Base-by-base conservation (phyloP, 2,113 vertebrate species). In the Paramormyrops kingsleyae region DNA sequence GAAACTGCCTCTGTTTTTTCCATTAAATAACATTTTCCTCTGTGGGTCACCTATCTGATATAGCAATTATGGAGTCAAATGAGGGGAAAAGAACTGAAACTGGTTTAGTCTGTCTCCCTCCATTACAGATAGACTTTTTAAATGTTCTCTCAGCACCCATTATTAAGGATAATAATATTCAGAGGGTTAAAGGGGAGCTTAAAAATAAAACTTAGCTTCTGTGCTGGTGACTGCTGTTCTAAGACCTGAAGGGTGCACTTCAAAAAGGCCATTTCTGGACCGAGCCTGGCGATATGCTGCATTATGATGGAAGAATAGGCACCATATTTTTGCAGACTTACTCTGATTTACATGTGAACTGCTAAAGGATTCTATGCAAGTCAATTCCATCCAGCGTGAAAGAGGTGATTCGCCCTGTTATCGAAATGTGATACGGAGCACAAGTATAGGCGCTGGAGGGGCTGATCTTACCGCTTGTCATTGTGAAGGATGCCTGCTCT, bases 21-120 rank as follows among this genome's bases (percentile, higher is more conserved):
- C 90, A 92, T 90, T 89, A 92, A 94, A 94, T 92, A 94, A 93
- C 93, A 93, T 94, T 95, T 94, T 93, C 91, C 56, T 89, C 89
- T 92, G 89, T 92, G 92, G 86, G 89, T 90, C 89, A 89, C 85
- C 89, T 70, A 90, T 92, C 93, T 94, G 93, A 94, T 93, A 93
- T 95, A 94, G 94, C 89, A 94, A 94, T 94, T 94, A 94, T 90
- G 91, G 91, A 93, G 94, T 93, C 91, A 92, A 90, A 87, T 1
- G 91, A 87, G 87, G 59, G 39, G 89, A 59, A 84, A 84, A 86
- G 84, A 83, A 62, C 42, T 88, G 39, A 90, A 31, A 88, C 90
- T 83, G 52, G 39, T 17, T 90, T 24, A 62, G 47, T 88, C 52
- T 83, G 50, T 66, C 77, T 56, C 87, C 47, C 39, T 88, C 83